Conservation (phyloP, 2,113 vertebrate species). For the Entosphenus tridentatus region DNA sequence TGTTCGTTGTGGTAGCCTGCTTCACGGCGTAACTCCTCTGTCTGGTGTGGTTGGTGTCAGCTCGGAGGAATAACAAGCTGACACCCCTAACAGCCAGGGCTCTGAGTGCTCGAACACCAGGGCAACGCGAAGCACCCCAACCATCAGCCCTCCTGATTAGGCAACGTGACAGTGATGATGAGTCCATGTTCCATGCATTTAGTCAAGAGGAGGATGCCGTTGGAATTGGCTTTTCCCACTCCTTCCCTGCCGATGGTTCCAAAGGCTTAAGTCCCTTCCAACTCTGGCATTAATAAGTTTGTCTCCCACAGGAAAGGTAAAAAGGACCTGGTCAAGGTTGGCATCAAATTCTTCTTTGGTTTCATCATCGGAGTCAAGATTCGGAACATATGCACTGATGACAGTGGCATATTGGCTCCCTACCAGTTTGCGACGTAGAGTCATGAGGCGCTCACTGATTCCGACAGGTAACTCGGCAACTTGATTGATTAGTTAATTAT, state of each 20-base stretch:
- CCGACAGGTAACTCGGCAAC: neutral
- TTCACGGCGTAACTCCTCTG: too few relatives aligned
- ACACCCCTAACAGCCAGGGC: too few relatives aligned
- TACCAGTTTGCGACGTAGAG: neutral
- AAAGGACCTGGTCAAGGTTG: neutral
- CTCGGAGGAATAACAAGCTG: too few relatives aligned
- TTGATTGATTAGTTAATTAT: neutral
- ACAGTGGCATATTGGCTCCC: neutral
- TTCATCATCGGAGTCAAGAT: neutral
- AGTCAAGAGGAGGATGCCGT: neutral
- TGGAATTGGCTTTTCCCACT: neutral
- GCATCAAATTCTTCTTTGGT: neutral
- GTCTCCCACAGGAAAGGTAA: neutral
- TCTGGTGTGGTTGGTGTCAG: too few relatives aligned
- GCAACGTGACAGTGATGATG: neutral
- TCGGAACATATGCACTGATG: neutral
- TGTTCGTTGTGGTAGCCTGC: too few relatives aligned
- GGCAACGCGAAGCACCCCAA: too few relatives aligned
- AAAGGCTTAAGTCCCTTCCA: neutral
- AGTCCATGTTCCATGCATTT: slow-evolving; percentile 1
- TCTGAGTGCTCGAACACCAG: too few relatives aligned
- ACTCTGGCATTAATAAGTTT: neutral
- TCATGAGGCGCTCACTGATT: slow-evolving; percentile 1
- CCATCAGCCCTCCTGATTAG: too few relatives aligned
- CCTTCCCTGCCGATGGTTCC: neutral